Percentiles rank a stretch among this genome's conserved stretches.
These are phyloP conservation scores for Trachops cirrhosus DNA, from an alignment of 2,797 vertebrate species.

Conservation along the genomic window DNA sequence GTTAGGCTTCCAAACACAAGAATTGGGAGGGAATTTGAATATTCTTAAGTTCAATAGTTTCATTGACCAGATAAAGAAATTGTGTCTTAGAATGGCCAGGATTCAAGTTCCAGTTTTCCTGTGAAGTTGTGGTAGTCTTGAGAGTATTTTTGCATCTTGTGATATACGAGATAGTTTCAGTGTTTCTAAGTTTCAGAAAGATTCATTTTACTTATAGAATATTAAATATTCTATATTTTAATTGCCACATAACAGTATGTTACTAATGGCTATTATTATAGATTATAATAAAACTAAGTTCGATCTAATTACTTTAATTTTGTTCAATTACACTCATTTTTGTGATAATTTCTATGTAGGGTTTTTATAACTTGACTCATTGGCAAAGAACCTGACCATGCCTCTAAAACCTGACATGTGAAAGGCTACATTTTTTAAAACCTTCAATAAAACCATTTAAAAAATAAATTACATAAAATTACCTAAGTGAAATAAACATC, in stretches of 20 bases:
- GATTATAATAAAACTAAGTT: slow-evolving; percentile 1
- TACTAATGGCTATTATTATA: neutral
- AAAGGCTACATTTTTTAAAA: neutral
- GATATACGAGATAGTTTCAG: neutral
- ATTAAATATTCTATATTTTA: neutral
- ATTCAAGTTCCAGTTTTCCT: neutral
- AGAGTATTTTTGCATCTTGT: neutral
- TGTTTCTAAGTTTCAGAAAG: neutral
- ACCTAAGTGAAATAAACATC: neutral
- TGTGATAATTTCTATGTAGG: neutral
- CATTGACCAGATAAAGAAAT: neutral
- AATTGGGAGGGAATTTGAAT: neutral
- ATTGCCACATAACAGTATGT: neutral
- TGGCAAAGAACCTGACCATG: neutral
- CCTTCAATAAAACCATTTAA: neutral
- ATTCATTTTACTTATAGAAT: neutral
- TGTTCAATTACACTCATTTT: neutral
- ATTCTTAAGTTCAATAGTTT: neutral
- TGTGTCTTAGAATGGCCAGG: neutral
- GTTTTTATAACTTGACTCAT: neutral
- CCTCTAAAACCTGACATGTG: neutral
- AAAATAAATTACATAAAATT: neutral
- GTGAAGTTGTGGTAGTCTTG: neutral
- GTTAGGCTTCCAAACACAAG: neutral
- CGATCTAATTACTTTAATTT: neutral